Evolutionary conservation across 2,888 invertebrate genomes (phyloP).

Genomic region (Coleophora flavipennella): DNA sequence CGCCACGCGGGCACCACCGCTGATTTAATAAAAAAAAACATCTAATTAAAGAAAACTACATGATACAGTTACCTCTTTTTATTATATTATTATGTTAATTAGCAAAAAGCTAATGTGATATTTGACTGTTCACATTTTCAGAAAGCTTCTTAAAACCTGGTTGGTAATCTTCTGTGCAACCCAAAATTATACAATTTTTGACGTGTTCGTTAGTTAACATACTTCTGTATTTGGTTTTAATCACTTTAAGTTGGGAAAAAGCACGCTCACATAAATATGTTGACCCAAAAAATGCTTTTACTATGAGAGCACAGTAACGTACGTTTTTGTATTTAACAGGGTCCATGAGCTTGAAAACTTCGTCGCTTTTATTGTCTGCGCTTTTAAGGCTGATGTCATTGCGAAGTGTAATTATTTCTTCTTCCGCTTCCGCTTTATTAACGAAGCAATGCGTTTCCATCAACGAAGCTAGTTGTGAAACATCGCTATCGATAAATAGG

Average conservation of each 20-base stretch:
- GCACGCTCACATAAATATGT: not conserved
- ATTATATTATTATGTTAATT: not conserved
- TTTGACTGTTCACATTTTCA: not conserved
- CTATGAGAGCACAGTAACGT: too few species aligned
- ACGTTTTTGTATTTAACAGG: too few species aligned
- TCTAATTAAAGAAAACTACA: not conserved
- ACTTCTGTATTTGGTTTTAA: not conserved
- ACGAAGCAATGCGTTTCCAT: constrained; percentile 1
- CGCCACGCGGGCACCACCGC: too few species aligned
- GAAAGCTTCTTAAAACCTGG: too few species aligned
- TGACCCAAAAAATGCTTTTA: too few species aligned
- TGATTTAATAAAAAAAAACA: too few species aligned
- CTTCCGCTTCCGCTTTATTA: not conserved
- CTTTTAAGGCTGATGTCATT: too few species aligned
- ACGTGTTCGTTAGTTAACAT: not conserved
- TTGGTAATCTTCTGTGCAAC: too few species aligned
- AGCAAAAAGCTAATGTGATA: not conserved
- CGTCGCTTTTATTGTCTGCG: too few species aligned
- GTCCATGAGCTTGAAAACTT: too few species aligned
- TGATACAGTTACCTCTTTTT: not conserved
- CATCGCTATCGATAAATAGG: constrained; percentile 5
- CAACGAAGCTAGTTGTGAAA: constrained; percentile 7
- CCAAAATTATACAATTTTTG: too few species aligned
- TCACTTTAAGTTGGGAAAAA: not conserved
- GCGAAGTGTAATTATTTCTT: too few species aligned